Conservation (phyloP, 2,888 invertebrate species). For the Molanna angustata region DNA sequence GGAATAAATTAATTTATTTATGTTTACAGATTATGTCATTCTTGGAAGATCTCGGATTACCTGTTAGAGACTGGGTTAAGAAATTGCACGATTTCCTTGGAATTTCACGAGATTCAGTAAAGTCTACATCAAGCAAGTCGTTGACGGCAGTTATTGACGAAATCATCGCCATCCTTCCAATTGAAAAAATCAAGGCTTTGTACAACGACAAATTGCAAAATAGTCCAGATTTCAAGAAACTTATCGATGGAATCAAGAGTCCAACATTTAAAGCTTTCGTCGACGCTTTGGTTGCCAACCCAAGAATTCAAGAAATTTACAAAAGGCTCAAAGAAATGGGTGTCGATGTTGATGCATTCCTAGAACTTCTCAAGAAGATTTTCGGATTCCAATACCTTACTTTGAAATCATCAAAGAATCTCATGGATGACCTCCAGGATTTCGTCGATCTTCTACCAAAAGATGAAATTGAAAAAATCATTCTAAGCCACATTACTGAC, state of each 20-base stretch:
- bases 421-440: slow-evolving; percentile 9
- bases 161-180: slow-evolving; percentile 19
- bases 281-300: slow-evolving; percentile 4
- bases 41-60: slow-evolving; percentile 13
- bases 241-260: slow-evolving; percentile 13
- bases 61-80: slow-evolving; percentile 14
- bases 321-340: slow-evolving; percentile 11
- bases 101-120: not conserved
- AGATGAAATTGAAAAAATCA: slow-evolving; percentile 2
- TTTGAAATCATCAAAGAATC: not conserved
- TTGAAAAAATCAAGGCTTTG: slow-evolving; percentile 15
- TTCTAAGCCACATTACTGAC: not conserved
- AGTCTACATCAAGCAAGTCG: not conserved
- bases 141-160: slow-evolving; percentile 12
- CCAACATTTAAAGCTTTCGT: slow-evolving; percentile 14
- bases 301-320: not conserved
- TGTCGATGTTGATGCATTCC: slow-evolving; percentile 10
- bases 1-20: not conserved
- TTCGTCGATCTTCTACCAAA: slow-evolving; percentile 9
- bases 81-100: slow-evolving; percentile 16
- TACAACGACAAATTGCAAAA: slow-evolving; percentile 13
- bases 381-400: slow-evolving; percentile 15
- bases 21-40: slow-evolving; percentile 12
- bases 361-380: slow-evolving; percentile 9
- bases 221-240: slow-evolving; percentile 18